Evolutionary conservation across 2,113 vertebrate species (phyloP), one percentile per base, ranked within the genome.

Genomic region (Alectura lathami): DNA sequence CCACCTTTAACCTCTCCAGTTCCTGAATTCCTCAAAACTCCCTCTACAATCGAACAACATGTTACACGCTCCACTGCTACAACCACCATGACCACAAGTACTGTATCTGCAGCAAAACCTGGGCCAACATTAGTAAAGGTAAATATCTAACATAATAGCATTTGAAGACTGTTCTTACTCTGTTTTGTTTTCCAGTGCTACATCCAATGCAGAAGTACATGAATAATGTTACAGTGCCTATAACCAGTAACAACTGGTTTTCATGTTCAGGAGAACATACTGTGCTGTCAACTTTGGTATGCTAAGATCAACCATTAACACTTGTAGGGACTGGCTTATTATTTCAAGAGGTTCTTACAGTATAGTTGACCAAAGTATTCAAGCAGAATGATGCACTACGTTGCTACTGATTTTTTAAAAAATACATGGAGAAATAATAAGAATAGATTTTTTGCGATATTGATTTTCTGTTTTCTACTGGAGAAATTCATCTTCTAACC

Each of bases 101-200:
- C 97, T 32, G 93, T 96, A 29, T 96, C 97, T 96, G 96, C 97
- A 77, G 81, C 97, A 20, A 99, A 99, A 96, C 98, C 98, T 21
- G 98, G 97, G 83, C 99, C 98, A 47, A 97, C 98, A 0, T 98
- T 99, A 89, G 98, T 99, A 30, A 99, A 99, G 98, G 99, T 99
- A 94, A 69, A 98, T 78, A 5, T n/a, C 93, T 48, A 73, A 4
- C n/a, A 13, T 32, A 48, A 34, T 15, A 42, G 11, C 29, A 54
- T 24, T 22, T 40, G 63, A 73, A 42, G 18, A 24, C 43, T 48
- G 34, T 60, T 76, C 27, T 70, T 20, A 7, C 56, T 47, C 34
- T 45, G 0, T 18, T 48, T 60, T 76, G 63, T 57, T 63, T 68
- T 36, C 8, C 26, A 34, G 2, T 56, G 60, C 80, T 66, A 5